Base-by-base conservation (phyloP, 2,113 vertebrate genomes). In the Formicarius rufipectus region DNA sequence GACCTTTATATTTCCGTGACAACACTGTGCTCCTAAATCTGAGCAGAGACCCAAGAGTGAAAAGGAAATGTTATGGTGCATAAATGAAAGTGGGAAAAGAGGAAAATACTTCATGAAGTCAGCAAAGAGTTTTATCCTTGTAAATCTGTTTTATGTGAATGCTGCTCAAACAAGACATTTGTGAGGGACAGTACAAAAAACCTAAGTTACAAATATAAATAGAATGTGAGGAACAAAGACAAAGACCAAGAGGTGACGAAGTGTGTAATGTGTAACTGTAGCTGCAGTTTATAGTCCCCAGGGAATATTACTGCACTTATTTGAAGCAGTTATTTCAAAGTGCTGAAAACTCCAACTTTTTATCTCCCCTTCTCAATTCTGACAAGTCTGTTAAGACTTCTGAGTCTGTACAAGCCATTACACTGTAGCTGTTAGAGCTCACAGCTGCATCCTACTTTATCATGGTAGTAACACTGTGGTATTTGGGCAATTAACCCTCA, bases 331-430 rank as follows among this genome's bases (percentile, higher is more conserved):
- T 75, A 72, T 72, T 92, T 84, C 39, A 76, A 80, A 89, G 35
- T 59, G 73, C 59, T 72, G 37, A 92, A 92, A 92, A 72, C 58
- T 93, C 80, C 77, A 85, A 52, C 27, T 55, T 90, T 66, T 94
- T 64, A 94, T 60, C 37, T 83, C 73, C 78, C 62, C 11, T 13
- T 75, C 60, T 80, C 66, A 80, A 39, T 53, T 92, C 62, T 95
- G 40, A 92, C 39, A 92, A 82, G 58, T 28, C 52, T 0, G 0
- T 52, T 74, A 75, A 93, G 74, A 79, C 74, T 92, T 83, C 74
- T 3, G 4, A 74, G 63, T 37, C 62, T 56, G 60, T 62, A 33
- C 20, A 47, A 76, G 33, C 23, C 40, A 23, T 83, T 66, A 31
- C 24, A 55, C 59, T 11, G 45, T 19, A 40, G 31, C 58, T 68